A percentile compares a stretch with the other conserved stretches of the same genome.
Evolutionary conservation across 2,888 invertebrate species (phyloP).

Genomic region (Endomychus coccineus): DNA sequence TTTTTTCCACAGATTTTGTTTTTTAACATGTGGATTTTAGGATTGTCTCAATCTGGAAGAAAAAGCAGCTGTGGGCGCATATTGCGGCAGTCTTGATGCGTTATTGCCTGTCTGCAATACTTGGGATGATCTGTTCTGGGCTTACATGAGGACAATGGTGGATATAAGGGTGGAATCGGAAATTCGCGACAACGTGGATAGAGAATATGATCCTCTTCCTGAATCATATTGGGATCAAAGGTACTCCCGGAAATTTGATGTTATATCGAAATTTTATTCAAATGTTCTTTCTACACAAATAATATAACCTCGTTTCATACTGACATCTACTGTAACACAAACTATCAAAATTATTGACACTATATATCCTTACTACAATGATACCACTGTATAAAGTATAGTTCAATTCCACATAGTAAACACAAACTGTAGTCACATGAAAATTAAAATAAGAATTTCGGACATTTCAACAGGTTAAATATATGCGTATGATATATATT

Average conservation of each 20-base stretch:
- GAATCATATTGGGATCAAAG: constrained; percentile 60
- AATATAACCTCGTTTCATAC: no score
- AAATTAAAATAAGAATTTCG: no score
- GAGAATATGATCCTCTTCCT: constrained; percentile 51
- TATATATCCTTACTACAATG: no score
- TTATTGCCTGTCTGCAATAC: constrained; percentile 68
- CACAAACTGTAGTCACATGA: no score
- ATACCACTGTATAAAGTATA: no score
- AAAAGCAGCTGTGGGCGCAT: constrained; percentile 65
- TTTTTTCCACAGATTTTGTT: constrained; percentile 10
- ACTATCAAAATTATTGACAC: no score
- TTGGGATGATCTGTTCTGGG: constrained; percentile 91
- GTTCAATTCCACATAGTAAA: no score
- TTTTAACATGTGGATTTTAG: constrained; percentile 35
- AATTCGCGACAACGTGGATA: constrained; percentile 53
- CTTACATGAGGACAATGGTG: constrained; percentile 71
- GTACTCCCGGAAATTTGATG: constrained; percentile 36
- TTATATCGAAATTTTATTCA: constrained; percentile 4
- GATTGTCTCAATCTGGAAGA: constrained; percentile 50
- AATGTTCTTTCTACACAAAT: no score
- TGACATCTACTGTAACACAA: no score
- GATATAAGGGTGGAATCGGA: constrained; percentile 80
- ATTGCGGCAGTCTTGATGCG: constrained; percentile 76
- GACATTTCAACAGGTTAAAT: no score
- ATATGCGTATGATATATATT: no score